These are phyloP conservation scores for Eledone cirrhosa DNA, from an alignment of 2,888 invertebrate genomes.

Conservation along the genomic window DNA sequence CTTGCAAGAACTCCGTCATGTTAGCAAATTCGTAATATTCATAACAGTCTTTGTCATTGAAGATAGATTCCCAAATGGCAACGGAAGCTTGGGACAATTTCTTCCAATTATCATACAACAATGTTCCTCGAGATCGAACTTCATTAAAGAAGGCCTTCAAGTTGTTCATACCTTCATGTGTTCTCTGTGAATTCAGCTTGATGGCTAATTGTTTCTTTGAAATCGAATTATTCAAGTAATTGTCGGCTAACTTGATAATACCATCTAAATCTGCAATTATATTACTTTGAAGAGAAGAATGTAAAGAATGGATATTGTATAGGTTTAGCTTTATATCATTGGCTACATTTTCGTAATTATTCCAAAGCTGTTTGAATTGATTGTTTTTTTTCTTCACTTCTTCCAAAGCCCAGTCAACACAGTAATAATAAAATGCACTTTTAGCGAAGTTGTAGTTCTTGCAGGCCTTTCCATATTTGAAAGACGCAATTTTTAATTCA, in stretches of 20 bases:
- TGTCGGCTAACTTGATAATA: slow-evolving; percentile 33
- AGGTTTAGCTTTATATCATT: slow-evolving; percentile 38
- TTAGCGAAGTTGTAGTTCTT: slow-evolving; percentile 34
- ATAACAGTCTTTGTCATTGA: slow-evolving; percentile 46
- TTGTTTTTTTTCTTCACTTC: slow-evolving; percentile 38
- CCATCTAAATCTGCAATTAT: slow-evolving; percentile 35
- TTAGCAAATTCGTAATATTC: slow-evolving; percentile 47
- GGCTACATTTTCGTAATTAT: slow-evolving; percentile 29
- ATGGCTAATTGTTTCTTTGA: slow-evolving; percentile 41
- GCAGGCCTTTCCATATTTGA: slow-evolving; percentile 39
- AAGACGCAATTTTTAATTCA: slow-evolving; percentile 35
- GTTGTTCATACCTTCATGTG: slow-evolving; percentile 38
- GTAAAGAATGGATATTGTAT: slow-evolving; percentile 31
- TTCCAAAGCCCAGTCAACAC: slow-evolving; percentile 45
- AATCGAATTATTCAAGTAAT: slow-evolving; percentile 37
- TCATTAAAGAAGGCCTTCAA: slow-evolving; percentile 48
- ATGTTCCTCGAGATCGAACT: slow-evolving; percentile 49
- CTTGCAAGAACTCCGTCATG: slow-evolving; percentile 38
- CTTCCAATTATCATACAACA: slow-evolving; percentile 46
- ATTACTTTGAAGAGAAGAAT: slow-evolving; percentile 35
- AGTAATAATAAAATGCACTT: slow-evolving; percentile 47
- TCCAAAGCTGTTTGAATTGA: slow-evolving; percentile 33
- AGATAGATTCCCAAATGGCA: slow-evolving; percentile 44
- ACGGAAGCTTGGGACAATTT: slow-evolving; percentile 35
- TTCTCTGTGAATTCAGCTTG: slow-evolving; percentile 39